Base-by-base conservation (phyloP, 2,797 vertebrate species). In the Phoebastria nigripes region DNA sequence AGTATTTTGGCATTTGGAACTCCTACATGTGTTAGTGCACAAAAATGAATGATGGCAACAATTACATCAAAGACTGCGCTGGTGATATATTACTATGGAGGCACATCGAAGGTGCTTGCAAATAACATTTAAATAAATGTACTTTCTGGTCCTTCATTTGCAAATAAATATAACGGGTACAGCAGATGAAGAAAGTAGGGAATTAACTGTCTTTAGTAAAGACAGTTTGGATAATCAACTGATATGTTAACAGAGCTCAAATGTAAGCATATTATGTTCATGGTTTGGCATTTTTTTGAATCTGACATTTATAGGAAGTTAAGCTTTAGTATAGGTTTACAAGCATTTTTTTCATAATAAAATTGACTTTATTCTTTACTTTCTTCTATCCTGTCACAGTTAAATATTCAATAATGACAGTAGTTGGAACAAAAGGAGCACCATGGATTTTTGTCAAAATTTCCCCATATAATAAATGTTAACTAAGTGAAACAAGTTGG, bases 11-110 rank as follows among this genome's bases (percentile, higher is more conserved):
- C 55, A 2, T 92, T 88, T 79, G 11, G 74, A 85, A 14, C 86
- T 19, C 87, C 42, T 81, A 94, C 95, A 71, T 78, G 72, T 91
- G 94, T 96, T 90, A 65, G 67, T 74, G 89, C 93, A 92, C 88
- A 95, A 85, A 83, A 56, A 67, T 71, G 78, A 84, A 39, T 90
- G 93, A 86, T 13, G 25, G 93, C 89, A 95, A 70, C 65, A 65
- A 82, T 93, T 89, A 87, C 86, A 96, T 96, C 95, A 84, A 92
- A 94, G 90, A 11, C 69, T 83, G 62, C 2, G 3, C 79, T 85
- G 92, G 47, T 96, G 90, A 96, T 94, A 69, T 54, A 94, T 79
- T 56, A 14, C n/a, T 44, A 28, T 54, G 35, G 82, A 69, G 87
- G 41, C 31, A 16, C 15, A n/a, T 58, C 2, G 62, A 91, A 90